Evolutionary conservation across 2,797 vertebrate genomes (phyloP).

Genomic region (Nannoperca obscura): DNA sequence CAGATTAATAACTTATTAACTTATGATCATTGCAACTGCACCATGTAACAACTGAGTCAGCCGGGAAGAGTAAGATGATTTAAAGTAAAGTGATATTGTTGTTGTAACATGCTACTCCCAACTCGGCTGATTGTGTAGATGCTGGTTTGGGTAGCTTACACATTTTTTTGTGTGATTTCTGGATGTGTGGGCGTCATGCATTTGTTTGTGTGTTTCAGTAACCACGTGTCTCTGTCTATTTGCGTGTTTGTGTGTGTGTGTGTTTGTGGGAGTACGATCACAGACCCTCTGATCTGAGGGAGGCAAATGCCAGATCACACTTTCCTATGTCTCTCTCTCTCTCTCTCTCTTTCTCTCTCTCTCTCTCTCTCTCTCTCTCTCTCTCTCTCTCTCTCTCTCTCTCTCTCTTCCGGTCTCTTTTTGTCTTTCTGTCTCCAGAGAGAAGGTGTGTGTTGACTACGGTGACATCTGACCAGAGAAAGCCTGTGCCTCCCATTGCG

Average conservation of each 20-base stretch:
- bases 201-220: background rate
- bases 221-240: background rate
- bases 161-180: background rate
- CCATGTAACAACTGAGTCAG: background rate
- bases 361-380: background rate
- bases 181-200: background rate
- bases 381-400: background rate
- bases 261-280: conserved; percentile 27
- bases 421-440: conserved; percentile 30
- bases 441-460: conserved; percentile 27
- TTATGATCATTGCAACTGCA: background rate
- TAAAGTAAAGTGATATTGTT: background rate
- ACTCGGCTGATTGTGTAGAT: background rate
- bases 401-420: conserved; percentile 26
- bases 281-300: conserved; percentile 37
- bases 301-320: conserved; percentile 46
- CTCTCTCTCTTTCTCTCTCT: conserved; percentile 6
- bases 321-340: conserved; percentile 1
- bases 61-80: background rate
- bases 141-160: background rate
- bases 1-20: background rate
- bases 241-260: background rate
- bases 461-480: conserved; percentile 43
- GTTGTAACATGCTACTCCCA: background rate
- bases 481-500: conserved; percentile 31